Evolutionary conservation across 35 echinoderm and acorn worm species (phyloP), one percentile per base, ranked within the genome.

Genomic region (Apostichopus californicus): DNA sequence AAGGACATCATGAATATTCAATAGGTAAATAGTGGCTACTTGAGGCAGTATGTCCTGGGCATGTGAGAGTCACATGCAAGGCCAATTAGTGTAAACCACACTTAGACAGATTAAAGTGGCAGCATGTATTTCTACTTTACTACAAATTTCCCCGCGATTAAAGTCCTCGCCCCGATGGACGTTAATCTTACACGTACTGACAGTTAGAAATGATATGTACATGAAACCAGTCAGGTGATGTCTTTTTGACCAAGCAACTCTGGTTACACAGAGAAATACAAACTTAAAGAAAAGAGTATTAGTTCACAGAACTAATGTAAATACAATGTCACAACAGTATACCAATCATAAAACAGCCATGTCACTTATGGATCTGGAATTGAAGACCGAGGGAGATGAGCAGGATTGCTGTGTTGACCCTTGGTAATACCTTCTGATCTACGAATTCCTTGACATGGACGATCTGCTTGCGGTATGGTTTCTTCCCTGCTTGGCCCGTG

Each of bases 71-170:
- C 26, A 28, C 26, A 28, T 28, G 26, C 1, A 28, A 28, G 26
- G 26, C 26, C 26, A 28, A 28, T 28, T 28, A 28, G 26, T 28
- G 26, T 28, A 28, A 28, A 0, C 26, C 26, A 28, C 26, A 28
- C 26, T 28, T 28, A 28, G 26, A 25, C 24, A 25, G 24, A 28
- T 28, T 28, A 28, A 1, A 28, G 26, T 28, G 26, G 26, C 26
- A 28, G 26, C 26, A 28, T 28, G 26, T 0, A 28, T 28, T 28
- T 28, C 1, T 28, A 28, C 26, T 28, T 28, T 28, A 28, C 26
- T 28, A 28, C 26, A 85, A 85, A 85, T 5, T 85, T 88, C 86
- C 86, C 86, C 64, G 86, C 57, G n/a, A 66, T 88, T 71, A 66
- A 66, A 6, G 57, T 88, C 86, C 14, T 88, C 86, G 1, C 12